A percentile compares a stretch with the other conserved stretches of the same genome.
These are phyloP conservation scores for Elymnias hypermnestra DNA, from an alignment of 1,140 invertebrate species.

Conservation along the genomic window DNA sequence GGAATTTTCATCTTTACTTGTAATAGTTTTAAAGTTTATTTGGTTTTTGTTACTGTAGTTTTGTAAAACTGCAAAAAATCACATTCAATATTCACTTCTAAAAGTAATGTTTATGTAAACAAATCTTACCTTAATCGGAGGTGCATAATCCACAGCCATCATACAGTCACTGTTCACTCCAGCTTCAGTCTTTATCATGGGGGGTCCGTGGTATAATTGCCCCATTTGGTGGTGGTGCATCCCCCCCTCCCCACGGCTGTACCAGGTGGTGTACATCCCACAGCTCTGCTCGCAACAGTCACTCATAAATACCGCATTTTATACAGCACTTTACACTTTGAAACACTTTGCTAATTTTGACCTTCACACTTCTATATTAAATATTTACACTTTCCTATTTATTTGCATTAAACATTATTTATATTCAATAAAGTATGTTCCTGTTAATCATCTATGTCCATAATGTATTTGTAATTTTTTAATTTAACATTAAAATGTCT, in stretches of 20 bases:
- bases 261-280: conserved; percentile 76
- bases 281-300: conserved; percentile 54
- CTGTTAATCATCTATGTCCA: neutral
- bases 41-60: too few species aligned
- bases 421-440: neutral
- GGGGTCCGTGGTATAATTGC: conserved; percentile 71
- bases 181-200: conserved; percentile 75
- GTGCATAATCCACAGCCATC: conserved; percentile 75
- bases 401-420: neutral
- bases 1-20: too few species aligned
- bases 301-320: conserved; percentile 65
- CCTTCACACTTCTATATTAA: neutral
- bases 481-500: too few species aligned
- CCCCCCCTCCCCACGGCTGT: conserved; percentile 68
- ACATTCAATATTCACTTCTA: neutral
- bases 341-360: conserved; percentile 17
- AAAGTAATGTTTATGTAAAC: neutral
- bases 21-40: too few species aligned
- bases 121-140: conserved; percentile 71
- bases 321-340: conserved; percentile 16
- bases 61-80: too few species aligned
- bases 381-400: neutral
- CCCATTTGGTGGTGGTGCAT: conserved; percentile 74
- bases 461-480: neutral
- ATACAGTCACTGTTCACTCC: conserved; percentile 74